Evolutionary conservation across 2,113 vertebrate genomes (phyloP).

Genomic region (Thinocorus orbignyianus): DNA sequence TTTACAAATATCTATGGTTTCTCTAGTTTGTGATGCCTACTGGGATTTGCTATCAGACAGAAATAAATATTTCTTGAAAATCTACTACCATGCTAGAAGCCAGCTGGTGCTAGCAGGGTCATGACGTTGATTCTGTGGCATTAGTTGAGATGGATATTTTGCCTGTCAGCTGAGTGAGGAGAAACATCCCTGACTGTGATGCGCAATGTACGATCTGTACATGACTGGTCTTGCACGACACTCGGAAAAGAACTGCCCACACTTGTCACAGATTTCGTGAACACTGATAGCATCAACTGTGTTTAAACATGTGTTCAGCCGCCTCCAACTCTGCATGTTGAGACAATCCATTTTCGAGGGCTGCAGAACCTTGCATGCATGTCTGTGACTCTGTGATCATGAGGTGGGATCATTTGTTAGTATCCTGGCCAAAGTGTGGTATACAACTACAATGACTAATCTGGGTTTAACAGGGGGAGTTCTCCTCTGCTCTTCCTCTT

Average conservation of each 20-base stretch:
- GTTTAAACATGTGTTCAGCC: slow-evolving; percentile 33
- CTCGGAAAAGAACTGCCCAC: slow-evolving; percentile 37
- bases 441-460: not conserved
- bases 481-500: not conserved
- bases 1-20: not conserved
- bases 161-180: not conserved
- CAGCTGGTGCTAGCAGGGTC: not conserved
- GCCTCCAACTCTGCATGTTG: slow-evolving; percentile 48
- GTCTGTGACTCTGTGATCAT: slow-evolving; percentile 11
- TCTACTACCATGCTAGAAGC: not conserved
- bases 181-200: not conserved
- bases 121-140: not conserved
- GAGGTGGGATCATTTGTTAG: not conserved
- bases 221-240: slow-evolving; percentile 24
- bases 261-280: slow-evolving; percentile 28
- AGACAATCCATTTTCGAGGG: not conserved
- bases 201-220: not conserved
- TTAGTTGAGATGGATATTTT: not conserved
- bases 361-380: not conserved
- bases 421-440: not conserved
- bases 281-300: slow-evolving; percentile 45
- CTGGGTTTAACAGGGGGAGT: not conserved
- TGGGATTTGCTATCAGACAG: not conserved
- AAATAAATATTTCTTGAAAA: not conserved
- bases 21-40: not conserved